These are phyloP conservation scores for Nicator chloris DNA, from an alignment of 2,113 vertebrate species.

Conservation along the genomic window DNA sequence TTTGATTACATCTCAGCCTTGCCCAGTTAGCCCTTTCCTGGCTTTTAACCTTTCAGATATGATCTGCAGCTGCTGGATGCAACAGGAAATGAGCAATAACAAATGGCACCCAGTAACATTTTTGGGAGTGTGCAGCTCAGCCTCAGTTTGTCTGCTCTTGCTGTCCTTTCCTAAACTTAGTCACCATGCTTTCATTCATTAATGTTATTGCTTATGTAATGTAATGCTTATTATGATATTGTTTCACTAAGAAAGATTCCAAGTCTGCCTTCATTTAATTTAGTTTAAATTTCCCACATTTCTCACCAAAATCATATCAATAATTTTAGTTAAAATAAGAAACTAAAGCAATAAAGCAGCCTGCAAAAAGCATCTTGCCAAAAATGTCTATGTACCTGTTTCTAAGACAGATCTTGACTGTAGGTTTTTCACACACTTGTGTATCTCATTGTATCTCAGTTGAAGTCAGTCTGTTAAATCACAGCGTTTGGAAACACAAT, in stretches of 20 bases:
- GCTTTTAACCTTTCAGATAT: background rate
- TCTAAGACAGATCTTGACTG: background rate
- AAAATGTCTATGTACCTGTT: background rate
- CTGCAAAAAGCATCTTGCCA: background rate
- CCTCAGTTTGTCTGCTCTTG: background rate
- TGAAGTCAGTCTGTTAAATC: background rate
- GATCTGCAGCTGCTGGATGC: background rate
- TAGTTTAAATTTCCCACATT: background rate
- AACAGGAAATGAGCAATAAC: background rate
- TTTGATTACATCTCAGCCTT: background rate
- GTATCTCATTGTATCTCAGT: background rate
- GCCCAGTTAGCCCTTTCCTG: background rate
- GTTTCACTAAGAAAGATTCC: background rate
- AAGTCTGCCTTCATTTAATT: background rate
- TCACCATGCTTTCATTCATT: background rate
- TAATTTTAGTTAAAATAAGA: background rate
- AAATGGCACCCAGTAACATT: background rate
- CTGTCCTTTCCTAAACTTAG: background rate
- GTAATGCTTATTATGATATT: background rate
- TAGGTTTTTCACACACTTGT: background rate
- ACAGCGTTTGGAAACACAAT: constrained; percentile 27
- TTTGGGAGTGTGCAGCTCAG: background rate
- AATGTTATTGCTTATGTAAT: background rate
- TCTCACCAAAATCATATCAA: background rate
- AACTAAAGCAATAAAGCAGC: background rate